Base-by-base conservation (phyloP, 92 coral and sea anemone genomes). In the Metridium senile region DNA sequence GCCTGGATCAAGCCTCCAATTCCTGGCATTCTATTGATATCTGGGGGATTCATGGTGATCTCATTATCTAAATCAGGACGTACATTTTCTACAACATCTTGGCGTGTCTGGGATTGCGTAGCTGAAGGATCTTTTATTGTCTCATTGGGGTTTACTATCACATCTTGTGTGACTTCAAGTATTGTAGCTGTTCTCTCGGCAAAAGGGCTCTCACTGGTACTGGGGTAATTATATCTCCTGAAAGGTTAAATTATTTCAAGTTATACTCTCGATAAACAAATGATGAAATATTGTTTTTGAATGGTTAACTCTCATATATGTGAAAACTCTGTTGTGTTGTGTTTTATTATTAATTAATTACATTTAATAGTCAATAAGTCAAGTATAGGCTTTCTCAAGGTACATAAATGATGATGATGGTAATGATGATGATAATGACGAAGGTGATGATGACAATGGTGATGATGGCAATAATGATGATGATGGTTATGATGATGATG, bases 151-250 rank as follows among this genome's bases (percentile, higher is more conserved):
- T 71, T 58, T 0, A 45, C 25, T 17, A 73, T 20, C 9, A 72
- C 27, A 20, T 73, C 78, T 73, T 45, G 49, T 2, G 78, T 58
- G 33, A 57, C 49, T 16, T 73, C 78, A 53, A 72, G 66, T 1
- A n/a, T 57, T 22, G 43, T 21, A 11, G 25, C 32, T 29, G 47
- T 54, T 20, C 45, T 39, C 13, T 39, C 49, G 13, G 49, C 49
- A 39, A 4, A 39, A 47, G 29, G 7, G 39, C 11, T 26, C 27
- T 72, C 66, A 30, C 19, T 21, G 8, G 13, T 23, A 19, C 6
- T 58, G 3, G 78, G 78, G 58, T 73, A 57, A 25, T 73, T 61
- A 67, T 73, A 73, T 33, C 78, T 56, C 67, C 78, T 73, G 25
- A 34, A 58, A 4, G 9, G 8, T 22, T 8, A 6, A 59, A 1